These are phyloP conservation scores for Netelia melanura DNA, from an alignment of 2,888 invertebrate species.

Conservation along the genomic window DNA sequence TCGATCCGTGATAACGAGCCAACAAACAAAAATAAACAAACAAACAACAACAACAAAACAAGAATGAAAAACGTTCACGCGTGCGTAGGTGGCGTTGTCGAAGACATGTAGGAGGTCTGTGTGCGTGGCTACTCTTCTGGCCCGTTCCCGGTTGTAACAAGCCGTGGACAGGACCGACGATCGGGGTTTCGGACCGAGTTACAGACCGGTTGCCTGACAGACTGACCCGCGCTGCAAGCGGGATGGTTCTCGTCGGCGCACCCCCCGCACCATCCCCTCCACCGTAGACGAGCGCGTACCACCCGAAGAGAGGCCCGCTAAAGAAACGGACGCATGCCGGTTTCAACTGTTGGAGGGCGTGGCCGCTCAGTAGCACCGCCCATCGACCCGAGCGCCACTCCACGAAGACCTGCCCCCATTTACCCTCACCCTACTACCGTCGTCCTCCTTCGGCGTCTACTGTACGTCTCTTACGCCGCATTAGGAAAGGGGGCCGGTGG, in stretches of 20 bases:
- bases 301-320: constrained; percentile 33
- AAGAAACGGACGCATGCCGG: constrained; percentile 31
- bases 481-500: constrained; percentile 38
- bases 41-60: constrained; percentile 3
- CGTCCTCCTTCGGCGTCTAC: constrained; percentile 29
- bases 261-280: constrained; percentile 53
- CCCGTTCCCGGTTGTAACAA: constrained; percentile 58
- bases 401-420: constrained; percentile 58
- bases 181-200: constrained; percentile 75
- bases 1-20: too few relatives aligned
- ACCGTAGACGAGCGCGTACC: neutral
- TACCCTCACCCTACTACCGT: neutral
- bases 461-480: constrained; percentile 46
- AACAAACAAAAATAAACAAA: neutral
- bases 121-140: constrained; percentile 71
- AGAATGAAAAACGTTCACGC: constrained; percentile 40
- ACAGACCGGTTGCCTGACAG: constrained; percentile 84
- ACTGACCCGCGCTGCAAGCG: constrained; percentile 83
- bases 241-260: constrained; percentile 81
- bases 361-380: constrained; percentile 33
- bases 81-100: constrained; percentile 59
- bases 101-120: constrained; percentile 71
- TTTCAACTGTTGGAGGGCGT: constrained; percentile 32
- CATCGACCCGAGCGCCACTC: constrained; percentile 46
- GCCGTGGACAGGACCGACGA: constrained; percentile 82